A percentile compares a stretch with the other conserved stretches of the same genome.
phyloP scores from a whole-genome alignment of 2,888 invertebrate genomes.

The Xylota segnis region DNA sequence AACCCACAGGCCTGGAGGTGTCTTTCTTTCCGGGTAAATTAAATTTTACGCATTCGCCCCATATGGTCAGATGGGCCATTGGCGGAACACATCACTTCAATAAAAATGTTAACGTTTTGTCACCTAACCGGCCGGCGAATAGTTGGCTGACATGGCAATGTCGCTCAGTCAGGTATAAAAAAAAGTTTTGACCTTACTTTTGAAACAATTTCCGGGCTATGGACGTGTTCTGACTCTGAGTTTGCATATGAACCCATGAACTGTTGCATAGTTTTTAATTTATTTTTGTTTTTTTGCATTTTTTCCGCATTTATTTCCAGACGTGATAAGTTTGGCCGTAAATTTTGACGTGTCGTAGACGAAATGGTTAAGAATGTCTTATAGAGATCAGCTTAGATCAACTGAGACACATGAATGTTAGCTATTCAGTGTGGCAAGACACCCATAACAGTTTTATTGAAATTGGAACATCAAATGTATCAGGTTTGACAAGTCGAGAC shows the following conservation, averaged over 20 bases:
- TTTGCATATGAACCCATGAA: background rate
- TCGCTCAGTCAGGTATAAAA: background rate
- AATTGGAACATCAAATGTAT: no score
- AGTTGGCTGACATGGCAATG: background rate
- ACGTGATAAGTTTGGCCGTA: background rate
- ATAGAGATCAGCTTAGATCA: no score
- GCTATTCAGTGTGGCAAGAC: no score
- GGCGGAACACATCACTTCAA: background rate
- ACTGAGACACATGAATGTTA: no score
- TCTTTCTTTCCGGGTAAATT: background rate
- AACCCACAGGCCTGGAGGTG: background rate
- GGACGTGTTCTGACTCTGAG: background rate
- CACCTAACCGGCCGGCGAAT: constrained; percentile 7
- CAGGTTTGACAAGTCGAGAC: no score
- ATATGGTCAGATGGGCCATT: background rate
- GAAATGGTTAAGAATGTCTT: no score
- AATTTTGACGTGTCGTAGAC: background rate
- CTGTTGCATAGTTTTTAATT: background rate
- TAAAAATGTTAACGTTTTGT: background rate
- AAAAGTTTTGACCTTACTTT: background rate
- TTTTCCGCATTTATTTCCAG: background rate
- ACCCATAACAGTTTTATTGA: no score
- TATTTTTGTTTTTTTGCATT: background rate
- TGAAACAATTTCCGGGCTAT: background rate
- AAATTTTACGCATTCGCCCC: background rate